Percentiles rank a stretch among this genome's conserved stretches.
phyloP scores from a whole-genome alignment of 2,113 vertebrate species.

The Arvicanthis niloticus region DNA sequence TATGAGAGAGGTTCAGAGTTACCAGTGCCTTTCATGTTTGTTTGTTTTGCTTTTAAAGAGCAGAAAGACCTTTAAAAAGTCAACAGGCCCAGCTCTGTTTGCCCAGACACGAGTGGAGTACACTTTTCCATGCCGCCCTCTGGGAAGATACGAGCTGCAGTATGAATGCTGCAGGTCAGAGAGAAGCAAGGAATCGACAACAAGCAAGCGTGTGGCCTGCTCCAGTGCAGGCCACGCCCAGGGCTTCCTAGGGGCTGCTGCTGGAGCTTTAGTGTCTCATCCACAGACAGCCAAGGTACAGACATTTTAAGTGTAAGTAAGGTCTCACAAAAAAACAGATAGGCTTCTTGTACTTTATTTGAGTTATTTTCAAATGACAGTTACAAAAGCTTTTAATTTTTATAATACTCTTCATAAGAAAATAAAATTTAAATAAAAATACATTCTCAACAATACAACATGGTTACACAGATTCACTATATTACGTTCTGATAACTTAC shows the following conservation, averaged over 20 bases:
- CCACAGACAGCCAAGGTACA: background rate
- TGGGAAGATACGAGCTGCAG: background rate
- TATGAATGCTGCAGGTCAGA: background rate
- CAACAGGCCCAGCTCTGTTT: background rate
- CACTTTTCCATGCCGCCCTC: rapidly evolving
- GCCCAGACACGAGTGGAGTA: background rate
- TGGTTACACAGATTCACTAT: constrained; percentile 85
- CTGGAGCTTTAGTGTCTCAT: background rate
- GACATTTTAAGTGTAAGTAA: constrained; percentile 33
- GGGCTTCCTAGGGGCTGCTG: background rate
- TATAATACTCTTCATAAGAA: constrained; percentile 88
- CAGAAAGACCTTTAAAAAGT: background rate
- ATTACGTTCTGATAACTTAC: constrained; percentile 85
- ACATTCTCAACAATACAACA: constrained; percentile 87
- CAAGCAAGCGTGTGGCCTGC: background rate
- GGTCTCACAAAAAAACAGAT: constrained; percentile 61
- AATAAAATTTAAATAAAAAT: constrained; percentile 93
- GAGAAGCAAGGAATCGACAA: background rate
- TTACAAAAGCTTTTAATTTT: constrained; percentile 88
- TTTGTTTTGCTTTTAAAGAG: background rate
- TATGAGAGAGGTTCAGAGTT: background rate
- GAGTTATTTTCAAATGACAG: constrained; percentile 86
- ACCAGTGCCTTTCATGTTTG: background rate
- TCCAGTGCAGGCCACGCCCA: background rate
- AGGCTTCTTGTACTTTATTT: constrained; percentile 85